These are phyloP conservation scores for Aphis craccivora DNA, from an alignment of 1,140 invertebrate species.

Conservation along the genomic window DNA sequence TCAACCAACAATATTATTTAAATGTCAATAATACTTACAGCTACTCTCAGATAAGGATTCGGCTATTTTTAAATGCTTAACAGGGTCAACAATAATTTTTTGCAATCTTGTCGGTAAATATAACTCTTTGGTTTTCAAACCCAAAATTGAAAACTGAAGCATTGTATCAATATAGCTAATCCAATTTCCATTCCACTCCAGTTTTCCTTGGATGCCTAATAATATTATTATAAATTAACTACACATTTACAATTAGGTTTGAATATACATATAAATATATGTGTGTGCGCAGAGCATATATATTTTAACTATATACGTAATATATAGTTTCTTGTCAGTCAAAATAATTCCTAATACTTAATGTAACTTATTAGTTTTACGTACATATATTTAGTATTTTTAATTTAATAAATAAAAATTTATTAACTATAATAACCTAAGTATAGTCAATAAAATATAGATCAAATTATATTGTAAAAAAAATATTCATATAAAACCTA, in stretches of 20 bases:
- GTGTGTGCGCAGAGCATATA: too few species aligned
- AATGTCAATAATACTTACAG: background rate
- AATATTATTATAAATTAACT: background rate
- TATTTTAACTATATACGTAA: background rate
- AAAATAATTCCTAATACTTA: background rate
- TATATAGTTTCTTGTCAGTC: background rate
- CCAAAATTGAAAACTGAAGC: conserved; percentile 88
- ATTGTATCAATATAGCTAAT: conserved; percentile 93
- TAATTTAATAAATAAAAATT: background rate
- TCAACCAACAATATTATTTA: background rate
- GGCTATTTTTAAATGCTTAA: conserved; percentile 69
- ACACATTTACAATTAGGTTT: too few species aligned
- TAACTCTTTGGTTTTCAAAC: conserved; percentile 76
- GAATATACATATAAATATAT: too few species aligned
- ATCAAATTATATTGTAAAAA: background rate
- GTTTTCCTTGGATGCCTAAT: conserved; percentile 68
- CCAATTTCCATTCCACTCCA: conserved; percentile 90
- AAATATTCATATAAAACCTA: background rate
- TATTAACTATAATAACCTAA: background rate
- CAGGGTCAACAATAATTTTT: conserved; percentile 81
- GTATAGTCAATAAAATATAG: background rate
- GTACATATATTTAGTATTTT: too few species aligned
- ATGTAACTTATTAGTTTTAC: too few species aligned
- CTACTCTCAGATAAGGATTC: conserved; percentile 64
- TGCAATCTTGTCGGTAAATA: conserved; percentile 89